These are phyloP conservation scores for Oplegnathus fasciatus DNA, from an alignment of 2,113 vertebrate species.

Conservation along the genomic window DNA sequence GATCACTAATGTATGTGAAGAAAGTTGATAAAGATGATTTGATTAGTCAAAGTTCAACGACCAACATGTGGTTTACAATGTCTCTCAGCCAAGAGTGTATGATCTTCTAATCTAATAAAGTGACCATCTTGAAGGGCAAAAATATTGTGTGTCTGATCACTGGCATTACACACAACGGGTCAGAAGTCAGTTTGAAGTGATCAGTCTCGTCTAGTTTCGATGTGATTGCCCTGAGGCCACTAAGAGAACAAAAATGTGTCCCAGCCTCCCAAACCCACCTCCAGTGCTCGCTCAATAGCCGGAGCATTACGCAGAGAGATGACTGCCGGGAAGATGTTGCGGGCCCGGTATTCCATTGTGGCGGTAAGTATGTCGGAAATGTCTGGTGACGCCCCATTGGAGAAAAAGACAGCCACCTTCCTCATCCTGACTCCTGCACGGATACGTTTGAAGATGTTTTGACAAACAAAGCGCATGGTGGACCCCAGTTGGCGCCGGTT, in stretches of 20 bases:
- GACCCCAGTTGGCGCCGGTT: conserved; percentile 82
- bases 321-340: conserved; percentile 82
- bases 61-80: no score
- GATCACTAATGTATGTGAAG: no score
- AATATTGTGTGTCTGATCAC: not conserved
- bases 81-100: no score
- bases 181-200: not conserved
- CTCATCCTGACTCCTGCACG: conserved; percentile 84
- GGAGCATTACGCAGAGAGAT: conserved; percentile 83
- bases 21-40: no score
- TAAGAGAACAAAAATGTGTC: not conserved
- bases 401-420: conserved; percentile 89
- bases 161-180: not conserved
- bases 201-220: not conserved
- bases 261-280: conserved; percentile 67
- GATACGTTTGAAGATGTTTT: conserved; percentile 87
- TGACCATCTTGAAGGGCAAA: not conserved
- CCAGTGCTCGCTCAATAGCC: conserved; percentile 77
- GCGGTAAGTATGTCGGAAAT: conserved; percentile 79
- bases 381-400: conserved; percentile 76
- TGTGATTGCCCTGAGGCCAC: no score
- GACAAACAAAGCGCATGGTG: conserved; percentile 89
- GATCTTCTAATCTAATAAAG: not conserved
- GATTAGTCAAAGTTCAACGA: no score
- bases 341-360: conserved; percentile 84